Percentiles rank a stretch among this genome's conserved stretches.
These are phyloP conservation scores for Augiades crinisus DNA, from an alignment of 2,888 invertebrate genomes.

Conservation along the genomic window DNA sequence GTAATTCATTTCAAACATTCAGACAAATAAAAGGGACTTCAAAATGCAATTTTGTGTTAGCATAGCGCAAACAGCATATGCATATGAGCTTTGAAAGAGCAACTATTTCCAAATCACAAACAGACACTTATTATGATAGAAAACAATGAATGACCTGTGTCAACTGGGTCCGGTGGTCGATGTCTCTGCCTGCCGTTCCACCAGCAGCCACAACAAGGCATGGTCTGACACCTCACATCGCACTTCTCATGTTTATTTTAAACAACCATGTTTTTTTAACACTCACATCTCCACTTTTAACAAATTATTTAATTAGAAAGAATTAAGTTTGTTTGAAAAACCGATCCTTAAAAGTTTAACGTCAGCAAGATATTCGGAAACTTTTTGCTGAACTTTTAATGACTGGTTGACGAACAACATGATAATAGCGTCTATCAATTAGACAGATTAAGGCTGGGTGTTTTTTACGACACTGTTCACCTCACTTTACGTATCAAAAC, in stretches of 20 bases:
- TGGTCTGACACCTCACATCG: constrained; percentile 36
- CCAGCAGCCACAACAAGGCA: constrained; percentile 78
- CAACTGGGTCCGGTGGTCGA: constrained; percentile 64
- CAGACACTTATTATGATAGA: no score
- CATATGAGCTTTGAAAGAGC: no score
- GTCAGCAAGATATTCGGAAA: neutral
- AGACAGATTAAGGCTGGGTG: neutral
- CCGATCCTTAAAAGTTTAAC: neutral
- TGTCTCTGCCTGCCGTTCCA: constrained; percentile 76
- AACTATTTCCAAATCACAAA: no score
- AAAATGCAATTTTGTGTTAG: no score
- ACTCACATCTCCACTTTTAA: neutral
- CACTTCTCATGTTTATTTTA: constrained; percentile 10
- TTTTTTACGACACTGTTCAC: constrained; percentile 29
- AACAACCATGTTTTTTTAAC: neutral
- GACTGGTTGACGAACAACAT: neutral
- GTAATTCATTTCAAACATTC: no score
- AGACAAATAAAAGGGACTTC: no score
- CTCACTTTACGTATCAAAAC: constrained; percentile 41
- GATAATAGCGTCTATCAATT: neutral
- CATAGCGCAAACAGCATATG: no score
- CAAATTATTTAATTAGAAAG: neutral
- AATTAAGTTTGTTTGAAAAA: neutral
- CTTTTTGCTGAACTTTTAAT: constrained; percentile 5
- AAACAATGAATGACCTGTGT: constrained; percentile 62